Percentiles rank a stretch among this genome's conserved stretches.
Conservation (phyloP, 2,113 vertebrate species). For the Benthochromis sp. region DNA sequence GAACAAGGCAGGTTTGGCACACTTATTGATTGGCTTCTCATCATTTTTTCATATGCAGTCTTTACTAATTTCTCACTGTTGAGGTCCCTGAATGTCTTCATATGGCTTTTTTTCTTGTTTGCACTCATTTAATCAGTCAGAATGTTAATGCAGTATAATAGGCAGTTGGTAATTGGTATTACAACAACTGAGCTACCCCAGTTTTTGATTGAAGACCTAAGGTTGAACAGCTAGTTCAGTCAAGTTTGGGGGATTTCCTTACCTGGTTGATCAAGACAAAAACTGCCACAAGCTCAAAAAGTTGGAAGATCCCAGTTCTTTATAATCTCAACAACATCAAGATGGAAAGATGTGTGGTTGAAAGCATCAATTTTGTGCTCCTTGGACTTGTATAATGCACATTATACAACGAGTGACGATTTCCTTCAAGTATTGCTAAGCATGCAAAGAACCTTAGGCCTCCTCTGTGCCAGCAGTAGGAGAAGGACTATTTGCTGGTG, state of each 20-base stretch:
- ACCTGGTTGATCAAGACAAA: background rate
- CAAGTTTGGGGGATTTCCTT: background rate
- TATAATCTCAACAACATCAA: background rate
- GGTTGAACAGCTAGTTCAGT: background rate
- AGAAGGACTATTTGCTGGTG: background rate
- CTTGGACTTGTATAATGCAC: background rate
- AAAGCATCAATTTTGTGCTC: background rate
- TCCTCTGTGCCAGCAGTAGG: background rate
- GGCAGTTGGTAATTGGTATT: background rate
- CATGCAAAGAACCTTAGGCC: background rate
- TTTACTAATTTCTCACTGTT: background rate
- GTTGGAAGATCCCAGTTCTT: background rate
- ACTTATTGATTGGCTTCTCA: background rate
- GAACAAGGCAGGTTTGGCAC: background rate
- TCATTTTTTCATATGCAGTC: background rate
- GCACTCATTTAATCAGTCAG: background rate
- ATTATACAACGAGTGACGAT: background rate
- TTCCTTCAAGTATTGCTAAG: background rate
- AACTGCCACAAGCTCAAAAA: background rate
- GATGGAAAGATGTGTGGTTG: background rate
- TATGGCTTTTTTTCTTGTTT: background rate
- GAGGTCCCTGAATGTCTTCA: background rate
- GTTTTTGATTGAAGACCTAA: background rate
- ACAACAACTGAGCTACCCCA: background rate
- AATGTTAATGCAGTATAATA: background rate